A percentile compares a stretch with the other conserved stretches of the same genome.
phyloP scores from a whole-genome alignment of 2,113 vertebrate species.

The Xenopus tropicalis region DNA sequence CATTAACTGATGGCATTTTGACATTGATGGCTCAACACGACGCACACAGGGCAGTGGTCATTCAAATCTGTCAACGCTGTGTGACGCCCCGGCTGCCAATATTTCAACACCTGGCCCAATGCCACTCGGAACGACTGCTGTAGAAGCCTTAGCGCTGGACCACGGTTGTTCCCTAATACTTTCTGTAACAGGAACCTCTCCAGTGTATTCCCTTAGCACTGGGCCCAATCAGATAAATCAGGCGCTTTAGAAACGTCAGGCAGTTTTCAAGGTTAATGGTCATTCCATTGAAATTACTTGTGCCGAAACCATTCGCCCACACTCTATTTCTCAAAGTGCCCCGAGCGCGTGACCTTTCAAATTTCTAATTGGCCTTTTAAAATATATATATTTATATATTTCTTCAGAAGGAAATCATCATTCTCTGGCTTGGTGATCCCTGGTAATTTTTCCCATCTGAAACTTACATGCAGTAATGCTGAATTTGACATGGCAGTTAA shows the following conservation, averaged over 20 bases:
- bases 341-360: constrained; percentile 16
- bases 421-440: background rate
- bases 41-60: too few relatives aligned
- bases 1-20: too few relatives aligned
- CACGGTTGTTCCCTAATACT: too few relatives aligned
- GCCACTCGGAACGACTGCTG: too few relatives aligned
- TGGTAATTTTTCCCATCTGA: constrained; percentile 25
- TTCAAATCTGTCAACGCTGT: too few relatives aligned
- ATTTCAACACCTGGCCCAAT: too few relatives aligned
- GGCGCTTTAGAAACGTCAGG: background rate
- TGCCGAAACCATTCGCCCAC: background rate
- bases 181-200: too few relatives aligned
- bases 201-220: too few relatives aligned
- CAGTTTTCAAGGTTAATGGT: constrained; percentile 3
- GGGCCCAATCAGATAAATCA: too few relatives aligned
- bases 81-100: too few relatives aligned
- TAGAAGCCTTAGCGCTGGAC: too few relatives aligned
- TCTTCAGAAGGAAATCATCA: constrained; percentile 9
- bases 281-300: constrained; percentile 1
- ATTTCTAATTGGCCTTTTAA: constrained; percentile 35
- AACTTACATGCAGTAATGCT: constrained; percentile 29
- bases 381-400: background rate
- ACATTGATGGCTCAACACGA: too few relatives aligned
- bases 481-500: constrained; percentile 25
- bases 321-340: constrained; percentile 10